Evolutionary conservation across 2,113 vertebrate genomes (phyloP).

Genomic region (Athene cunicularia): DNA sequence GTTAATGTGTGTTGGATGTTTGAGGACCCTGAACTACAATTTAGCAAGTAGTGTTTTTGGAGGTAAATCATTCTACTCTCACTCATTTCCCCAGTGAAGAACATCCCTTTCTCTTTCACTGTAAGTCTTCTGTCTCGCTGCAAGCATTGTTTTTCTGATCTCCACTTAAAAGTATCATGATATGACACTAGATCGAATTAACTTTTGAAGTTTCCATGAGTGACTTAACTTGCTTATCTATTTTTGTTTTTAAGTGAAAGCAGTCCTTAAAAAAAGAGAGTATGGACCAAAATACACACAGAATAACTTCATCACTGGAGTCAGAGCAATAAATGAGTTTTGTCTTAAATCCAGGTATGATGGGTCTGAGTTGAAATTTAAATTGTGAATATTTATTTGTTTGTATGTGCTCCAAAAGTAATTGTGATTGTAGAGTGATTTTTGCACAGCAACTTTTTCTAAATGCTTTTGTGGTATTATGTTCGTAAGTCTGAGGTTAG

Average conservation of each 20-base stretch:
- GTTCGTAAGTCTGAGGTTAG: not conserved
- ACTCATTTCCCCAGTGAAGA: not conserved
- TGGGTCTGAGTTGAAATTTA: not conserved
- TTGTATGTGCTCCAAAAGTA: not conserved
- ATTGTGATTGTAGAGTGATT: not conserved
- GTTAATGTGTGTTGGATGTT: not conserved
- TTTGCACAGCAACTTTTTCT: not conserved
- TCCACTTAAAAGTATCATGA: not conserved
- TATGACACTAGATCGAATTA: not conserved
- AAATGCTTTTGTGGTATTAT: not conserved
- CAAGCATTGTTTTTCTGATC: not conserved
- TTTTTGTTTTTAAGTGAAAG: constrained; percentile 84
- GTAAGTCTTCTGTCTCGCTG: not conserved
- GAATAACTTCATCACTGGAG: constrained; percentile 98
- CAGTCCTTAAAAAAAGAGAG: constrained; percentile 96
- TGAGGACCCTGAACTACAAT: not conserved
- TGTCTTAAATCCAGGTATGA: constrained; percentile 95
- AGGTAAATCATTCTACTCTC: not conserved
- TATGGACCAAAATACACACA: constrained; percentile 95
- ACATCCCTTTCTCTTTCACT: not conserved
- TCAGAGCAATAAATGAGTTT: constrained; percentile 98
- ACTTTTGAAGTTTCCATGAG: not conserved
- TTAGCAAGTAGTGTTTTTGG: not conserved
- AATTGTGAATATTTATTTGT: not conserved
- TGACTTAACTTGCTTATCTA: not conserved